These are phyloP conservation scores for Tarsius wallacei DNA, from an alignment of 2,797 vertebrate genomes.

Conservation along the genomic window DNA sequence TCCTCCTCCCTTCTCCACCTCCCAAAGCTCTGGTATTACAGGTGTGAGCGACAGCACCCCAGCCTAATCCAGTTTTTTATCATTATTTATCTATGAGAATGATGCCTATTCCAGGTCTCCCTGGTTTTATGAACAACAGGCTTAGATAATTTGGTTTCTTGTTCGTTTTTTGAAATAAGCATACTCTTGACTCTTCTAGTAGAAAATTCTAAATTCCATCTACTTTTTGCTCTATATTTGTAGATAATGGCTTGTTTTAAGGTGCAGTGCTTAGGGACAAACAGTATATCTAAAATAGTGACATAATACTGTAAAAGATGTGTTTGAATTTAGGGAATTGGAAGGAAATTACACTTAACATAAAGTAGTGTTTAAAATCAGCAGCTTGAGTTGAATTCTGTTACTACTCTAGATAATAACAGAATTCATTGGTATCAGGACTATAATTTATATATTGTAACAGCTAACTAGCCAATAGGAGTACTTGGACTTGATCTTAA, in stretches of 20 bases:
- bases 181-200: slow-evolving; percentile 16
- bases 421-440: slow-evolving; percentile 48
- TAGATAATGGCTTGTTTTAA: slow-evolving; percentile 64
- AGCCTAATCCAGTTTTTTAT: slow-evolving; percentile 40
- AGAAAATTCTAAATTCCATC: slow-evolving; percentile 34
- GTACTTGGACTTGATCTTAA: slow-evolving; percentile 7
- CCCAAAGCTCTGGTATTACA: too few species aligned
- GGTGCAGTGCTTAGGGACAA: neutral
- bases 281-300: slow-evolving; percentile 58
- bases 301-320: neutral
- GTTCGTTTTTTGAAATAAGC: slow-evolving; percentile 62
- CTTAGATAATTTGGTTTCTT: slow-evolving; percentile 40
- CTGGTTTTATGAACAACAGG: slow-evolving; percentile 47
- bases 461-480: neutral
- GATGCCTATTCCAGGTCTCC: slow-evolving; percentile 28
- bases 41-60: too few species aligned
- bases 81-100: neutral
- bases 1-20: too few species aligned
- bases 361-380: slow-evolving; percentile 60
- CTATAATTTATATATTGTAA: slow-evolving; percentile 45
- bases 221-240: slow-evolving; percentile 32
- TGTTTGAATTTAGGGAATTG: slow-evolving; percentile 56
- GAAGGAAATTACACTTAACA: slow-evolving; percentile 24
- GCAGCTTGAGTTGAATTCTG: neutral
- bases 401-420: neutral